Evolutionary conservation across 2,888 invertebrate genomes (phyloP).

Genomic region (Tipula confusa): DNA sequence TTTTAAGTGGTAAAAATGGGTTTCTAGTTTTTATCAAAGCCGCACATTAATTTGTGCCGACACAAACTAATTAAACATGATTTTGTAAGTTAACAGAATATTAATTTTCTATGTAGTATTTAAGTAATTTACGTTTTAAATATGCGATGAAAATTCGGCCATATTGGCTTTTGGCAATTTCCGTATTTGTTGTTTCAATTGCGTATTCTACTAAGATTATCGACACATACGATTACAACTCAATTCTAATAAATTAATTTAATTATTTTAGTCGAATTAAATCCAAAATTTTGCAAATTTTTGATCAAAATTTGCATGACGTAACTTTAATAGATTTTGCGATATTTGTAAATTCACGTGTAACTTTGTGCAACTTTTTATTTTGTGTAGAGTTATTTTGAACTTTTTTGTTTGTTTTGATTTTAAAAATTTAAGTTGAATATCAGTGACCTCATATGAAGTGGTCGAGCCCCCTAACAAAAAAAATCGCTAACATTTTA

Average conservation of each 20-base stretch:
- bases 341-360: not conserved
- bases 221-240: not conserved
- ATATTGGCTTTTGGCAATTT: not conserved
- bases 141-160: not conserved
- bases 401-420: not conserved
- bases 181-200: not conserved
- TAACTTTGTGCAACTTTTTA: not conserved
- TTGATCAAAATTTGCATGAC: not conserved
- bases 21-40: constrained; percentile 56
- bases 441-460: not conserved
- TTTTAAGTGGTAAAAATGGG: constrained; percentile 62
- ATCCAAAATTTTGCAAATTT: not conserved
- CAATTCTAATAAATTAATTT: not conserved
- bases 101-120: not conserved
- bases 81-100: not conserved
- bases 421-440: not conserved
- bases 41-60: constrained; percentile 72
- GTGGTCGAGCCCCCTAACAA: not conserved
- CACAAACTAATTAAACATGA: constrained; percentile 35
- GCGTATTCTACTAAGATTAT: not conserved
- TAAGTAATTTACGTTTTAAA: not conserved
- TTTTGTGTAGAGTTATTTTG: not conserved
- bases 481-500: no score
- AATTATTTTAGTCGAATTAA: not conserved
- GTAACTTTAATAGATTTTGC: not conserved